Base-by-base conservation (phyloP, 2,113 vertebrate species). In the Columba janthina region DNA sequence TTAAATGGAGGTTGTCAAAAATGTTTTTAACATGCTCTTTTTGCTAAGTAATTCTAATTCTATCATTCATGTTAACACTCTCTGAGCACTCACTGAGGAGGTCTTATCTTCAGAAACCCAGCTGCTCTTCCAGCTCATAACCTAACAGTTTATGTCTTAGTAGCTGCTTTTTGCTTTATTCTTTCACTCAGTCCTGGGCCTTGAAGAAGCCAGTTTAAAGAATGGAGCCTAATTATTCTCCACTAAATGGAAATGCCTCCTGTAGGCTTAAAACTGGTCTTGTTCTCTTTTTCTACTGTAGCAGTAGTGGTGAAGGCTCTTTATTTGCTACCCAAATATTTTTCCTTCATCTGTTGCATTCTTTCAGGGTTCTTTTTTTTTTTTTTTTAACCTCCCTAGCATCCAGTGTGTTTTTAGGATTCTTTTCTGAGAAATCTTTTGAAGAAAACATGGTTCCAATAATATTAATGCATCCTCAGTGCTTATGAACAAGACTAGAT, bases 91-190 rank as follows among this genome's bases (percentile, higher is more conserved):
- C 78, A 70, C 74, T 91, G 36, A 91, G 88, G 91, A 91, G 44
- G 93, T 88, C 95, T 96, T 96, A 95, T 97, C 93, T 96, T 95
- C 94, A 95, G 93, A 96, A 96, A 95, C 64, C 74, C 94, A 96
- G 94, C 91, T 96, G 95, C 70, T 96, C 91, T 94, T 94, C 87
- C 78, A 96, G 82, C 94, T 96, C 94, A 77, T 93, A 95, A 91
- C 88, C 64, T 84, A 90, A 86, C 88, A 93, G 72, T 96, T 96
- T 96, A 93, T 14, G 16, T 67, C 82, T 91, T 94, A 89, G 51
- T 88, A 86, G 85, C 89, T 94, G 72, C 71, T 73, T 95, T 95
- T 93, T 90, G 32, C 90, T 94, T 93, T 95, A 66, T 95, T 94
- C 64, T 64, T 93, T 94, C 51, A 31, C 60, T 94, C 19, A 2